Evolutionary conservation across 2,888 invertebrate species (phyloP).

Genomic region (Smittia sp.): DNA sequence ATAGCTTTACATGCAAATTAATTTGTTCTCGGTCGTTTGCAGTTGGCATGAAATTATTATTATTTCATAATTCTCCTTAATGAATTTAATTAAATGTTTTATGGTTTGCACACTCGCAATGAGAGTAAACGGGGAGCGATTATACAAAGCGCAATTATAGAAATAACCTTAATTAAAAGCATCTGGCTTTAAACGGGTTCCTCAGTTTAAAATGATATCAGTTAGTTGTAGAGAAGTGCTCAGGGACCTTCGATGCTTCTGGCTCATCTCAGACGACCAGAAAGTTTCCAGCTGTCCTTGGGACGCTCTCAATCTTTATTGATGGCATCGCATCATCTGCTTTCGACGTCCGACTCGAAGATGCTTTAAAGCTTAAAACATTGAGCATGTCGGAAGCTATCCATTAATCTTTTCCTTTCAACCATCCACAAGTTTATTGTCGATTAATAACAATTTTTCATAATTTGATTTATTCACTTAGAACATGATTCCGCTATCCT

Average conservation of each 20-base stretch:
- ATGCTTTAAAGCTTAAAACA: neutral
- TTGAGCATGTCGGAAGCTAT: neutral
- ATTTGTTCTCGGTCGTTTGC: too few species aligned
- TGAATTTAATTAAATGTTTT: conserved; percentile 12
- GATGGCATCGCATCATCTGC: neutral
- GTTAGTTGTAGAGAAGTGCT: too few species aligned
- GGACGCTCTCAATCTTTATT: too few species aligned
- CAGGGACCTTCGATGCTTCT: too few species aligned
- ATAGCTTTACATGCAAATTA: too few species aligned
- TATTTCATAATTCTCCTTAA: conserved; percentile 8
- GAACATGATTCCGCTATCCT: conserved; percentile 31
- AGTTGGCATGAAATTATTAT: neutral
- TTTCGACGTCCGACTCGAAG: neutral
- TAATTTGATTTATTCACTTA: conserved; percentile 40
- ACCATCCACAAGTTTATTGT: neutral
- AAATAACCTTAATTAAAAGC: conserved; percentile 36
- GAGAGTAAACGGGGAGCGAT: neutral
- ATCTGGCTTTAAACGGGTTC: conserved; percentile 12
- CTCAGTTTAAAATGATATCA: too few species aligned
- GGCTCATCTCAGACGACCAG: too few species aligned
- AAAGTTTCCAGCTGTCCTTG: too few species aligned
- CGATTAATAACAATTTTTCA: conserved; percentile 39
- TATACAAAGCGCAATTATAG: neutral
- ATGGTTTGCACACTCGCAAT: conserved; percentile 1
- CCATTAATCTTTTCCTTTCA: conserved; percentile 7